Percentiles rank a stretch among this genome's conserved stretches.
Conservation (phyloP, 2,797 vertebrate species). For the Selene dorsalis region DNA sequence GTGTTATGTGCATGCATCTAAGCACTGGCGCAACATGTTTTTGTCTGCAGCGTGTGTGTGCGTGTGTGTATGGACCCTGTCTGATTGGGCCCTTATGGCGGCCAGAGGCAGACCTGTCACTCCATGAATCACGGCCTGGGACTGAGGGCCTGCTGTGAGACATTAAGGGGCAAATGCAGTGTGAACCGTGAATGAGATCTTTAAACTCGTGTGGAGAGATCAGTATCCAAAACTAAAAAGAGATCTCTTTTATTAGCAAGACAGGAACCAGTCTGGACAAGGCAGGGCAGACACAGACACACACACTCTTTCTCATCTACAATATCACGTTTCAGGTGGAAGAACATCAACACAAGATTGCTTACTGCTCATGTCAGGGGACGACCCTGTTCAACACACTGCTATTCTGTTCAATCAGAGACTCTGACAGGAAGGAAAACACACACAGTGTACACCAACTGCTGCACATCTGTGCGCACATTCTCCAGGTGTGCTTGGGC, state of each 20-base stretch:
- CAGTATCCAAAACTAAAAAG: slow-evolving; percentile 83
- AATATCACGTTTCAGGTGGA: slow-evolving; percentile 73
- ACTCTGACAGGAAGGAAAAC: slow-evolving; percentile 61
- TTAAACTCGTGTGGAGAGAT: slow-evolving; percentile 81
- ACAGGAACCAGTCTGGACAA: slow-evolving; percentile 77
- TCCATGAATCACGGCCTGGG: slow-evolving; percentile 83
- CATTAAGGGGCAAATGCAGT: slow-evolving; percentile 84
- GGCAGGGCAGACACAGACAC: slow-evolving; percentile 42
- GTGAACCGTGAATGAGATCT: slow-evolving; percentile 85
- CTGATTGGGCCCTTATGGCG: slow-evolving; percentile 77
- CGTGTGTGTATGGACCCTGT: slow-evolving; percentile 49
- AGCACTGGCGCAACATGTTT: slow-evolving; percentile 50
- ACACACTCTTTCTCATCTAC: slow-evolving; percentile 36
- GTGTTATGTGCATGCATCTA: slow-evolving; percentile 25
- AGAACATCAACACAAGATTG: slow-evolving; percentile 68
- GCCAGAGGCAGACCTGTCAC: slow-evolving; percentile 82
- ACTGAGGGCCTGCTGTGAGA: slow-evolving; percentile 83
- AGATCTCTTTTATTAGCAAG: slow-evolving; percentile 83
- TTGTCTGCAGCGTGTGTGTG: slow-evolving; percentile 58
- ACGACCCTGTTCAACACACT: slow-evolving; percentile 57
- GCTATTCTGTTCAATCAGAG: slow-evolving; percentile 61
- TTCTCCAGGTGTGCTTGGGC: slow-evolving; percentile 60
- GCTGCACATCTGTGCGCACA: slow-evolving; percentile 35
- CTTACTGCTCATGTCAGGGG: slow-evolving; percentile 66
- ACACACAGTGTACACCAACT: slow-evolving; percentile 43